Evolutionary conservation across 2,113 vertebrate genomes (phyloP).

Genomic region (Burhinus bistriatus): DNA sequence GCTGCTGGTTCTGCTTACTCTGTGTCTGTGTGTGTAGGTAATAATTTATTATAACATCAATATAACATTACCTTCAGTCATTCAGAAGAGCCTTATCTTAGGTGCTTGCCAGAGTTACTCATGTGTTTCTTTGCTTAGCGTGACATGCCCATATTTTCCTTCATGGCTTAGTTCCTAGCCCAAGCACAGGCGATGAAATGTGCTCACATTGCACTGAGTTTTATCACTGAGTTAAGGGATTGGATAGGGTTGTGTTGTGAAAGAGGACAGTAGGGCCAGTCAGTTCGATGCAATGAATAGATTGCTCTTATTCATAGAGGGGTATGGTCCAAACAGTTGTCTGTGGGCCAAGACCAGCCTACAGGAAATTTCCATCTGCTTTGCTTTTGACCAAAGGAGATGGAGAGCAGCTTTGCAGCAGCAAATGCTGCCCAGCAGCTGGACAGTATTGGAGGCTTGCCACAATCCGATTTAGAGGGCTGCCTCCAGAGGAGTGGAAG

Average conservation of each 20-base stretch:
- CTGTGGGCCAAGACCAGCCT: slow-evolving; percentile 26
- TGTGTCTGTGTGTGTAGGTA: neutral
- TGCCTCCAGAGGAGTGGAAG: neutral
- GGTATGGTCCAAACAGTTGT: neutral
- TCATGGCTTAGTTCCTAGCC: slow-evolving; percentile 9
- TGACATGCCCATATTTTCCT: slow-evolving; percentile 28
- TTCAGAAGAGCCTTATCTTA: slow-evolving; percentile 25
- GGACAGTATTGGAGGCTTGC: neutral
- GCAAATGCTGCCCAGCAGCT: neutral
- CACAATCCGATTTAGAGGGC: neutral
- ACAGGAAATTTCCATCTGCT: slow-evolving; percentile 34
- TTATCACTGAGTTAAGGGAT: neutral
- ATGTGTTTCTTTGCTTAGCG: slow-evolving; percentile 39
- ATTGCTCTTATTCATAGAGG: neutral
- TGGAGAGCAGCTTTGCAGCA: neutral
- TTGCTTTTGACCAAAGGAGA: neutral
- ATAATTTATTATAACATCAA: slow-evolving; percentile 8
- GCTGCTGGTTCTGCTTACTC: neutral
- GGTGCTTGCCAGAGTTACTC: slow-evolving; percentile 39
- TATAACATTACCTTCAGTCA: slow-evolving; percentile 21
- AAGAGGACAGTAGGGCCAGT: slow-evolving; percentile 11
- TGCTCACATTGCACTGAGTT: neutral
- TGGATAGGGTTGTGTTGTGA: neutral
- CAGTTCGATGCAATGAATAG: neutral
- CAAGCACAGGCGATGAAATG: neutral